Evolutionary conservation across 2,888 invertebrate species (phyloP).

Genomic region (Ctenicera cuprea): DNA sequence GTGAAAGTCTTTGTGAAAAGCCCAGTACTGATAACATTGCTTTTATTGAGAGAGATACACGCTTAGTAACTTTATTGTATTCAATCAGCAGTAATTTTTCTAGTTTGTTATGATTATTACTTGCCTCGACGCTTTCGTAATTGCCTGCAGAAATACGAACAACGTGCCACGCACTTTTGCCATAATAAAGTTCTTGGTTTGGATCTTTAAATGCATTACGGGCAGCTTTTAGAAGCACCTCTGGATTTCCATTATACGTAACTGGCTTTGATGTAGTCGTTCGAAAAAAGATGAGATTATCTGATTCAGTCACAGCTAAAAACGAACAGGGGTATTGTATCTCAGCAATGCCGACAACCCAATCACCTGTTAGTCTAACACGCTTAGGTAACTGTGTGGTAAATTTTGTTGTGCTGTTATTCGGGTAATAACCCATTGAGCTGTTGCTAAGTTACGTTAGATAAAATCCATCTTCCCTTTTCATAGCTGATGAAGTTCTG

Average conservation of each 20-base stretch:
- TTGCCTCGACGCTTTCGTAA: conserved; percentile 22
- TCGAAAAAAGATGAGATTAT: too few species aligned
- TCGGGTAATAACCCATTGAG: conserved; percentile 57
- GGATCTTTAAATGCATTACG: not conserved
- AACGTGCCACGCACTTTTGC: not conserved
- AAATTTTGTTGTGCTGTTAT: conserved; percentile 60
- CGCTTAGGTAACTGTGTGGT: conserved; percentile 55
- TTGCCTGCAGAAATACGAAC: conserved; percentile 2
- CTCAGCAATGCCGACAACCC: conserved; percentile 54
- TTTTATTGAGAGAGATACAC: conserved; percentile 15
- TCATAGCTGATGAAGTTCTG: conserved; percentile 14
- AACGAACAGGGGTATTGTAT: conserved; percentile 27
- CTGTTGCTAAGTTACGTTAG: conserved; percentile 58
- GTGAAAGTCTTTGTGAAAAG: not conserved
- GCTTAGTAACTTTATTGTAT: conserved; percentile 14
- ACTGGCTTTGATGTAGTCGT: too few species aligned
- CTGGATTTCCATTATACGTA: not conserved
- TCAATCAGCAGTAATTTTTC: not conserved
- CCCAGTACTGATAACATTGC: not conserved
- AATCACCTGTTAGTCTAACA: conserved; percentile 55
- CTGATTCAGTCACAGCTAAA: too few species aligned
- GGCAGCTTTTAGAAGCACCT: not conserved
- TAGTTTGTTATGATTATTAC: not conserved
- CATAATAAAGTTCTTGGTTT: not conserved
- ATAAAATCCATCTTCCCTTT: conserved; percentile 55